Evolutionary conservation across 2,797 vertebrate species (phyloP), one percentile per base, ranked within the genome.

Genomic region (Semotilus atromaculatus): DNA sequence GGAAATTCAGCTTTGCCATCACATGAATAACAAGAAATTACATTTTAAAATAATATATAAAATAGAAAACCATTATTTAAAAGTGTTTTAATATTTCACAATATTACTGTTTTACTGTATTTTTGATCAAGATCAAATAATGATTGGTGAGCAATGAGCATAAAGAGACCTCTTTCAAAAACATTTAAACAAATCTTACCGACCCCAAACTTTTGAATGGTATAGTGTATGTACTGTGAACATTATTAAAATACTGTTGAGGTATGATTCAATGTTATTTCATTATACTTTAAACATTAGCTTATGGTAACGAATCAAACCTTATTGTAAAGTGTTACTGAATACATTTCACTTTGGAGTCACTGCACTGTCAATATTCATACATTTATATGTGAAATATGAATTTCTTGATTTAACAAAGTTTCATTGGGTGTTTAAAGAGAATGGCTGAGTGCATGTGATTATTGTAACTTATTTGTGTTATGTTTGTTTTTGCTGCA

Each of bases 381-480:
- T 19, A 19, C 64, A 53, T 58, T 55, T 29, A 55, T 3, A 13
- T 23, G 3, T 55, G 2, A 51, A 77, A 66, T 55, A 55, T 36
- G 55, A 29, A 76, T 68, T 45, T 64, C 26, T 73, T 73, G 80
- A 73, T 71, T 70, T 43, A 81, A 58, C 31, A 67, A n/a, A 45
- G 40, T 66, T 75, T 23, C 5, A 51, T 31, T 72, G 53, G 31
- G 18, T 55, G 76, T 88, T 31, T 83, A 34, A 77, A 68, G 77
- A 86, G 43, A 86, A 1, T 90, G 84, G 79, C 18, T 88, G 85
- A 83, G 86, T 89, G 93, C 93, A 92, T 89, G 92, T 95, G 87
- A 96, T 93, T 95, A 93, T 94, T 97, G 92, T 97, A 96, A 98
- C 97, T 98, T 95, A 96, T 97, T 96, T 98, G 93, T 97, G 90